phyloP scores from a whole-genome alignment of 2,888 invertebrate genomes.

The Lapara coniferarum region DNA sequence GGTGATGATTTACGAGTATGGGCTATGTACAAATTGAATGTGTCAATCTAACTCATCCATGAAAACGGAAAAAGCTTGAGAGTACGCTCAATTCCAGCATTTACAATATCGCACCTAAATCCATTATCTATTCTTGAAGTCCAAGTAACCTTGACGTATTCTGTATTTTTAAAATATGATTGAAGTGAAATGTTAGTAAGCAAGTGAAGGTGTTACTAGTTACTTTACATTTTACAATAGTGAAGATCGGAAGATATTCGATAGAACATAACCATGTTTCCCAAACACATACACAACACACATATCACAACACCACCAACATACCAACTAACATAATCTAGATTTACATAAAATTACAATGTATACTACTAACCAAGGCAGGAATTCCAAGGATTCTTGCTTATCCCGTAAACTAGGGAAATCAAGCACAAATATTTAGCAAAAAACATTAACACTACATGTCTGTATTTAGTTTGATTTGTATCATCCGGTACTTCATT shows the following conservation, averaged over 20 bases:
- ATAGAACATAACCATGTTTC: constrained; percentile 41
- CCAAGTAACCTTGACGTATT: constrained; percentile 69
- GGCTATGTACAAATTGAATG: constrained; percentile 20
- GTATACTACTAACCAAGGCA: constrained; percentile 90
- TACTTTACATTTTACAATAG: constrained; percentile 6
- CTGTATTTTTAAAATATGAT: constrained; percentile 57
- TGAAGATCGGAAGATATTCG: constrained; percentile 18
- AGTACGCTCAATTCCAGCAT: constrained; percentile 65
- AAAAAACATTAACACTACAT: constrained; percentile 43
- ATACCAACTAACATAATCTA: constrained; percentile 51
- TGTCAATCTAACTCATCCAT: constrained; percentile 21
- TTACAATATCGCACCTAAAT: constrained; percentile 77
- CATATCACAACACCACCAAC: constrained; percentile 46
- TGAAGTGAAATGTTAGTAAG: constrained; percentile 75
- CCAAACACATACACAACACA: constrained; percentile 45
- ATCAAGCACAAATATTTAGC: constrained; percentile 79
- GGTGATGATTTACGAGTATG: constrained; percentile 1
- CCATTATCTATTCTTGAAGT: constrained; percentile 83
- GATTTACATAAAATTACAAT: constrained; percentile 63
- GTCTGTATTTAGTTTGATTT: constrained; percentile 31
- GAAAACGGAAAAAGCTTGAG: constrained; percentile 55
- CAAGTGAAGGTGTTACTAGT: constrained; percentile 59
- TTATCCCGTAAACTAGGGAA: constrained; percentile 91
- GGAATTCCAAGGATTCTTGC: constrained; percentile 89
- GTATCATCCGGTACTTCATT: constrained; percentile 35